A percentile compares a stretch with the other conserved stretches of the same genome.
Conservation (phyloP, 2,888 invertebrate species). For the Cantharis rufa region DNA sequence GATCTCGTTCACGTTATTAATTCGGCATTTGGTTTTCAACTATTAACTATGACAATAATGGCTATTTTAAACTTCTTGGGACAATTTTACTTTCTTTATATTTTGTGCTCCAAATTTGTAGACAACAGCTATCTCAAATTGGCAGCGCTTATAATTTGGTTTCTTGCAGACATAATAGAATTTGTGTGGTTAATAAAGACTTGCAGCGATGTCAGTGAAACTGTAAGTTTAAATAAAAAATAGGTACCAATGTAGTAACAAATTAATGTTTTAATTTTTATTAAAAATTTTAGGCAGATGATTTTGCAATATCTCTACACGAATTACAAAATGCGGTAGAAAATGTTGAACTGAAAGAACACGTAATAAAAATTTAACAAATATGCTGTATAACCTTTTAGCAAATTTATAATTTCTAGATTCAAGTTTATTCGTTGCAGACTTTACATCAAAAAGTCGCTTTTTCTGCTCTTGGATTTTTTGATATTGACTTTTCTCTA, state of each 20-base stretch:
- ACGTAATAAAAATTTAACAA: constrained; percentile 44
- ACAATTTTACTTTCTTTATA: constrained; percentile 43
- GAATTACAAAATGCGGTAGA: constrained; percentile 50
- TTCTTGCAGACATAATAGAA: constrained; percentile 41
- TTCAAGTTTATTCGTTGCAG: constrained; percentile 57
- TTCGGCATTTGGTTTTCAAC: constrained; percentile 40
- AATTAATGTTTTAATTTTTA: constrained; percentile 31
- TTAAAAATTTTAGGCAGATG: constrained; percentile 54
- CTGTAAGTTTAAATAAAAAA: constrained; percentile 34
- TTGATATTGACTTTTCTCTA: constrained; percentile 55
- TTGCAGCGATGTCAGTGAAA: constrained; percentile 39
- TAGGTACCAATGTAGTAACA: background rate
- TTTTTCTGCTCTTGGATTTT: constrained; percentile 58
- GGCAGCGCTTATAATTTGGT: constrained; percentile 37
- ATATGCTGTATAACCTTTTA: background rate
- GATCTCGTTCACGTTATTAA: constrained; percentile 39
- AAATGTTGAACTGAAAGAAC: constrained; percentile 52
- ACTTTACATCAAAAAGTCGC: constrained; percentile 56
- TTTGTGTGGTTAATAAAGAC: constrained; percentile 40
- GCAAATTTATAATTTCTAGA: constrained; percentile 41
- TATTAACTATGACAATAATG: constrained; percentile 37
- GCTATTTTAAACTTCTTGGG: constrained; percentile 41
- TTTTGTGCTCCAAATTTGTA: constrained; percentile 32
- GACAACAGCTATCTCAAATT: constrained; percentile 26
- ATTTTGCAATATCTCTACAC: constrained; percentile 53